Percentiles rank a stretch among this genome's conserved stretches.
Conservation (phyloP, 2,113 vertebrate genomes). For the Rhombomys opimus region DNA sequence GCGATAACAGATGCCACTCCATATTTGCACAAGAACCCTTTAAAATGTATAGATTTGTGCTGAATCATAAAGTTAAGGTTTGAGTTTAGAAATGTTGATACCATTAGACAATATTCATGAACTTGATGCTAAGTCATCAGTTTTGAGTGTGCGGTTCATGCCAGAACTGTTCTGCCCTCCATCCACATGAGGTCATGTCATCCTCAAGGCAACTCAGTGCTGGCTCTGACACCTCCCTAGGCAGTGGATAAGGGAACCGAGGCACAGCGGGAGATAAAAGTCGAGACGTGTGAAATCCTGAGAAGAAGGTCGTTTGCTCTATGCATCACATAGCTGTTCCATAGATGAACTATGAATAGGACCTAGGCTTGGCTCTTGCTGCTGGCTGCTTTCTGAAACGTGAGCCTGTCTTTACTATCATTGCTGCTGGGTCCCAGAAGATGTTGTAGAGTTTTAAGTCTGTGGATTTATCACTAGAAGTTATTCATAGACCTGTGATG, state of each 20-base stretch:
- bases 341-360: fast-evolving
- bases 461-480: background rate
- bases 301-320: background rate
- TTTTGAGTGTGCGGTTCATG: background rate
- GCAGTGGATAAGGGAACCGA: background rate
- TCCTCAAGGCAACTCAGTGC: background rate
- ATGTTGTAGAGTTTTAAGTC: background rate
- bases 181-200: background rate
- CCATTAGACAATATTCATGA: background rate
- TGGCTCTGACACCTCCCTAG: background rate
- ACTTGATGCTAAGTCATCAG: background rate
- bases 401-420: background rate
- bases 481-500: background rate
- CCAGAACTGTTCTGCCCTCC: background rate
- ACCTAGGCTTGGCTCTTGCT: background rate
- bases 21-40: background rate
- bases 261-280: background rate
- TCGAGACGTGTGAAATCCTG: background rate
- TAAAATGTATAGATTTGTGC: background rate
- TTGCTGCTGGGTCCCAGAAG: background rate
- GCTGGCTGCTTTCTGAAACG: background rate
- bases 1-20: background rate
- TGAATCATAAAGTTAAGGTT: background rate
- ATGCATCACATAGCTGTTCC: background rate
- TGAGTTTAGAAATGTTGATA: background rate